Conservation (phyloP, 2,888 invertebrate genomes). For the Steinernema carpocapsae region DNA sequence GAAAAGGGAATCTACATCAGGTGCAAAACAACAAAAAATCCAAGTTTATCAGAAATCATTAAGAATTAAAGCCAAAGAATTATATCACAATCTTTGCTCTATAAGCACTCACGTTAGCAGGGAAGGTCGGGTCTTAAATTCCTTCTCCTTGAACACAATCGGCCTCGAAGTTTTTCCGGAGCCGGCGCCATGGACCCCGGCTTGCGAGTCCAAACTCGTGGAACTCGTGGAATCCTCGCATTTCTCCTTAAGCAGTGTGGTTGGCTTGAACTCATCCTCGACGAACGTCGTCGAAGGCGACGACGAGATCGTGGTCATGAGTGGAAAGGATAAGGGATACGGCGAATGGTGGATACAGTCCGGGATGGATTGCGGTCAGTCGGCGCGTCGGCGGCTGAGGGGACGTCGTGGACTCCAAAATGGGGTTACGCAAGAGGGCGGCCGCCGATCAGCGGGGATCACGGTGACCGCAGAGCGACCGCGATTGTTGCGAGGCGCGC, state of each 20-base stretch:
- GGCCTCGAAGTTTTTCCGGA: slow-evolving; percentile 3
- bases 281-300: background rate
- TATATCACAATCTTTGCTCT: no score
- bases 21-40: background rate
- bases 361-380: slow-evolving; percentile 23
- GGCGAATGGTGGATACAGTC: background rate
- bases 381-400: background rate
- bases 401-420: background rate
- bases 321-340: background rate
- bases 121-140: slow-evolving; percentile 54
- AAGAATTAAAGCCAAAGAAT: no score
- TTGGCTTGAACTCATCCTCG: slow-evolving; percentile 23
- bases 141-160: slow-evolving; percentile 54
- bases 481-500: slow-evolving; percentile 28
- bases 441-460: background rate
- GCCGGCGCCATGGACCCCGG: background rate
- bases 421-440: slow-evolving; percentile 32
- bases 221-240: background rate
- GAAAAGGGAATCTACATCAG: background rate
- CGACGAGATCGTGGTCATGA: background rate
- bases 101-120: slow-evolving; percentile 54
- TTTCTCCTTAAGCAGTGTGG: slow-evolving; percentile 7
- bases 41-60: background rate
- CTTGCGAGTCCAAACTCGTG: background rate
- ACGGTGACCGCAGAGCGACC: slow-evolving; percentile 6